Percentiles rank a stretch among this genome's conserved stretches.
These are phyloP conservation scores for Melanargia galathea DNA, from an alignment of 2,888 invertebrate genomes.

Conservation along the genomic window DNA sequence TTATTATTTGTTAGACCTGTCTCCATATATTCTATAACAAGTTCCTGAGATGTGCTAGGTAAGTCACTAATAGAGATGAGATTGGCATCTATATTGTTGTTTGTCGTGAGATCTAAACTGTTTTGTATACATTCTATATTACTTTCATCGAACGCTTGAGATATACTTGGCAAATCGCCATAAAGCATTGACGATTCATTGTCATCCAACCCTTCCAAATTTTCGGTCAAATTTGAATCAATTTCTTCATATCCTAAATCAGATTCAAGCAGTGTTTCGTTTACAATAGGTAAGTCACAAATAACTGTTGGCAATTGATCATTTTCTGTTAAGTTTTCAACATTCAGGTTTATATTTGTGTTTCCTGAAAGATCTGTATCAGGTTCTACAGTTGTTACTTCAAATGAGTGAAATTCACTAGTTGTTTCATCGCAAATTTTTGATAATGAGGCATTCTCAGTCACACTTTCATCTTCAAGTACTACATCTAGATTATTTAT, in stretches of 20 bases:
- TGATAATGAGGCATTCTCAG: background rate
- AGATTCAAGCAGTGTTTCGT: conserved; percentile 12
- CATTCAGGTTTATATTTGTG: conserved; percentile 1
- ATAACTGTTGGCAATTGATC: conserved; percentile 7
- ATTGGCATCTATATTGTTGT: conserved; percentile 11
- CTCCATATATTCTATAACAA: conserved; percentile 7
- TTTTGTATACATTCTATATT: conserved; percentile 1
- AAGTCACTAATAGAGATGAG: background rate
- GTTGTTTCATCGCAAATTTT: background rate
- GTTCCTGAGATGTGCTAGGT: conserved; percentile 7
- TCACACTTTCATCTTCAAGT: conserved; percentile 5
- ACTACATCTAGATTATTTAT: conserved; percentile 17
- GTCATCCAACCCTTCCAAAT: conserved; percentile 11
- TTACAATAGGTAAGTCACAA: background rate
- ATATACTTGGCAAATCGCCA: conserved; percentile 17
- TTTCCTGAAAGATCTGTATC: conserved; percentile 3
- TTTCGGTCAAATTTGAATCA: background rate
- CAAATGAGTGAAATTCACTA: background rate
- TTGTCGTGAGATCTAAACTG: conserved; percentile 1
- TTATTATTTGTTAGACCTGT: conserved; percentile 3
- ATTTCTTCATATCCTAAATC: conserved; percentile 15
- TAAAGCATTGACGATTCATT: conserved; percentile 17
- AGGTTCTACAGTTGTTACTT: background rate
- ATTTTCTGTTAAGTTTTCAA: background rate
- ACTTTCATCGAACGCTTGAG: conserved; percentile 7